These are phyloP conservation scores for Scolopax mira DNA, from an alignment of 2,113 vertebrate species.

Conservation along the genomic window DNA sequence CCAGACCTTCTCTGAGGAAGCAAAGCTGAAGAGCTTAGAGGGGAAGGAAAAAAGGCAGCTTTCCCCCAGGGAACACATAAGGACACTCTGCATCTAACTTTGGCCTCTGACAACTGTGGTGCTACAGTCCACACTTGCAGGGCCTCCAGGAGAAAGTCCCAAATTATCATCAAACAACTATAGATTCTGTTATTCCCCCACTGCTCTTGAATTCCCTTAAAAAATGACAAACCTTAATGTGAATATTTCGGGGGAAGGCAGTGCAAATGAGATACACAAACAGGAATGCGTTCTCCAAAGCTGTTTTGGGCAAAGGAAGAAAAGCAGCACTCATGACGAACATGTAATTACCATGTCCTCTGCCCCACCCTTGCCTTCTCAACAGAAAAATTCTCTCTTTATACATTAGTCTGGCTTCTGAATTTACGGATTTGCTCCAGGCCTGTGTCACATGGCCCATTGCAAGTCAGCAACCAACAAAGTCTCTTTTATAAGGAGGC, in stretches of 20 bases:
- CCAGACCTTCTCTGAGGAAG: neutral
- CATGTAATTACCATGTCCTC: constrained; percentile 28
- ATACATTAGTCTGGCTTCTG: neutral
- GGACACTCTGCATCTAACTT: rapidly evolving
- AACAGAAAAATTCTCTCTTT: constrained; percentile 25
- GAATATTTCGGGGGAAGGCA: neutral
- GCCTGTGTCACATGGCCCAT: neutral
- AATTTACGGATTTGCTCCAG: constrained; percentile 35
- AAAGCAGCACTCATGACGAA: neutral
- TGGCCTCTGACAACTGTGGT: neutral
- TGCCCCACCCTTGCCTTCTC: constrained; percentile 8
- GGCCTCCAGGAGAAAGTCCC: neutral
- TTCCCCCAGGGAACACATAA: rapidly evolving
- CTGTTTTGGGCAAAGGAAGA: neutral
- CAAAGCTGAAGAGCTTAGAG: neutral
- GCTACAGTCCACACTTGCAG: neutral
- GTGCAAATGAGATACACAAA: neutral
- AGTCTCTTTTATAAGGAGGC: neutral
- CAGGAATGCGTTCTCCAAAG: neutral
- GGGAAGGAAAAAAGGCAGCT: neutral
- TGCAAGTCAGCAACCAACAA: neutral
- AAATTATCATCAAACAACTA: neutral
- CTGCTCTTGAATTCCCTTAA: neutral
- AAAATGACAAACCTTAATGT: neutral
- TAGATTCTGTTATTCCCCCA: neutral